Evolutionary conservation across 2,113 vertebrate genomes (phyloP), one percentile per base, ranked within the genome.

Genomic region (Kryptolebias marmoratus): DNA sequence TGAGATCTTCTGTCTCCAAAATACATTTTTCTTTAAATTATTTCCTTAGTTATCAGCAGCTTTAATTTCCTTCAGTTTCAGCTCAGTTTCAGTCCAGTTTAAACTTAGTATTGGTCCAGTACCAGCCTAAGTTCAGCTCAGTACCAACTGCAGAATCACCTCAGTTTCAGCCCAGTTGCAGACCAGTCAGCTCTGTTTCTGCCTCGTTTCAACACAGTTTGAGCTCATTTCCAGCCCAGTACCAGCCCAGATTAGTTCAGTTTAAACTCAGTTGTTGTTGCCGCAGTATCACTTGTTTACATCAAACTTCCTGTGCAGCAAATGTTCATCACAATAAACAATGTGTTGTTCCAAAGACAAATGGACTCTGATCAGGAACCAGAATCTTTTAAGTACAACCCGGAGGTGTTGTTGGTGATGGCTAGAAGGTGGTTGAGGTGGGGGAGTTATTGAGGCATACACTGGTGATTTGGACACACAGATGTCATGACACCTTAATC

Each of bases 401-500:
- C 64, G 28, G 2, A 22, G 39, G 27, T 14, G 10, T 9, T 47
- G 22, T 49, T 39, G 52, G 22, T 12, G 45, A 2, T 42, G 18
- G 12, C 11, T 12, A 14, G 7, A 16, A 14, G 32, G 22, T 16
- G 36, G 50, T 1, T 7, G 14, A 1, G n/a, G 45, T 22, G 53
- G 36, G 11, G 47, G 73, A 86, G 85, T 89, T 86, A 93, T 77
- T 74, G 80, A 89, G 56, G 83, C 85, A 71, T 82, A 81, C 39
- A 57, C 74, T 77, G 67, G 55, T 82, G 87, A 82, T 87, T 83
- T 82, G 88, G 72, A 65, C 76, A 64, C 85, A 78, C 87, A 90
- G 81, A 92, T 87, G 87, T 83, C 87, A 87, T 84, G 84, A 90
- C 91, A 90, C 91, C 90, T 92, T 90, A 79, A 91, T 94, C 90